Base-by-base conservation (phyloP, 2,797 vertebrate species). In the Neostethus bicornis region DNA sequence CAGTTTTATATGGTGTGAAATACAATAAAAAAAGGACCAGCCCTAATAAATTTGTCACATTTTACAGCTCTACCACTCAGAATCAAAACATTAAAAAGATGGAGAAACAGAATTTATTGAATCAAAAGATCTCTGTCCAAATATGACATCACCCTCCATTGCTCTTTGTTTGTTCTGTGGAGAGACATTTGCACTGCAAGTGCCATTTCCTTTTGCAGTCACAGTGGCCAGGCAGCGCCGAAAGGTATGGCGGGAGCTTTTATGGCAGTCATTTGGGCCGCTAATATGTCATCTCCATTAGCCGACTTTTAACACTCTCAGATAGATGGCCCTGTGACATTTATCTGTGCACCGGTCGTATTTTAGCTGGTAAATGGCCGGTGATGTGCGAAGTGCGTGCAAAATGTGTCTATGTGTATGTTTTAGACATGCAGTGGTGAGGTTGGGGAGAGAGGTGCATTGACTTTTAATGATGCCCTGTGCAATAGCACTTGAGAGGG, bases 201-300 rank as follows among this genome's bases (percentile, higher is more conserved):
- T 53, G 56, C 32, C 41, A 5, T 52, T 58, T 70, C 63, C 75
- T 19, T 41, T 74, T 67, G 66, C 77, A 83, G 69, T 74, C 76
- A 67, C 78, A 65, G 73, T 35, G 73, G 62, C 54, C 70, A 32
- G 64, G 67, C 51, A 20, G 68, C 37, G 47, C 83, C 71, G 66
- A 72, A 44, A 85, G 76, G 80, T 63, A 83, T 39, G 81, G 60
- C 57, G 74, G 75, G 78, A 76, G 79, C 73, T 86, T 89, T 89
- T 88, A 89, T 83, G 71, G 77, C 81, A 79, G 85, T 87, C 87
- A 89, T 89, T 89, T 90, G 77, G 79, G 77, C 77, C 2, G 66
- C 79, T 88, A 87, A 89, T 89, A 90, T 90, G 86, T 90, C 88
- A 90, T 83, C 80, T 87, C 89, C 86, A 89, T 89, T 88, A 89